A percentile compares a stretch with the other conserved stretches of the same genome.
These are phyloP conservation scores for Ondatra zibethicus DNA, from an alignment of 2,113 vertebrate genomes.

Conservation along the genomic window DNA sequence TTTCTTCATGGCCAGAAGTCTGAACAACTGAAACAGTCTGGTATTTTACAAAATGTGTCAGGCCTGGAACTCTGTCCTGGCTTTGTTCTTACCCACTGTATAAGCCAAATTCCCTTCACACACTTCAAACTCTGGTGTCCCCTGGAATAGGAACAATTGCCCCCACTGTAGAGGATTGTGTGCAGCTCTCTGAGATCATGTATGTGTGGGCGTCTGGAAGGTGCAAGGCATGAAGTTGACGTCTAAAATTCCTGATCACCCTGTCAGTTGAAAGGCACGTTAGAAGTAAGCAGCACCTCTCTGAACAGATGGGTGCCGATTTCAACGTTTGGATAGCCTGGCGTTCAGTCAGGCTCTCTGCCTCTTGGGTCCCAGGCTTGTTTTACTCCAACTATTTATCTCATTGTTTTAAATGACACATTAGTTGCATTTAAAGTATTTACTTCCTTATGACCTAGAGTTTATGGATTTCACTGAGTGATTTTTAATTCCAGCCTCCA, in stretches of 20 bases:
- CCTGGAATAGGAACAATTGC: neutral
- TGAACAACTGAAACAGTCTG: neutral
- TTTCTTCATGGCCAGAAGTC: neutral
- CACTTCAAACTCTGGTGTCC: neutral
- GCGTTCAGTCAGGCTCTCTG: neutral
- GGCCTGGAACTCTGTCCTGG: neutral
- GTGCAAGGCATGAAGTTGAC: neutral
- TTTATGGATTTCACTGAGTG: constrained; percentile 32
- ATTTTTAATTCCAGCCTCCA: constrained; percentile 13
- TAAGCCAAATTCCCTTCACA: neutral
- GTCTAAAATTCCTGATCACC: neutral
- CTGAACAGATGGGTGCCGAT: neutral
- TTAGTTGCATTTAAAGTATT: constrained; percentile 11
- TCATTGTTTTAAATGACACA: neutral
- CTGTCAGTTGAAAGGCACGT: constrained; percentile 29
- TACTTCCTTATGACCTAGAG: neutral
- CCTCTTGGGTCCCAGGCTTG: neutral
- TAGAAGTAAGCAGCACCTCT: constrained; percentile 35
- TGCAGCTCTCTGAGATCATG: constrained; percentile 36
- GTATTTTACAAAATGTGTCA: neutral
- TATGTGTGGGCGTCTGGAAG: neutral
- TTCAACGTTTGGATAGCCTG: neutral
- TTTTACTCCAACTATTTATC: constrained; percentile 11
- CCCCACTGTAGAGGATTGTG: neutral
- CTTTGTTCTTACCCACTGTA: neutral